Percentiles rank a stretch among this genome's conserved stretches.
Evolutionary conservation across 2,113 vertebrate genomes (phyloP).

Genomic region (Chlamydotis undulata): DNA sequence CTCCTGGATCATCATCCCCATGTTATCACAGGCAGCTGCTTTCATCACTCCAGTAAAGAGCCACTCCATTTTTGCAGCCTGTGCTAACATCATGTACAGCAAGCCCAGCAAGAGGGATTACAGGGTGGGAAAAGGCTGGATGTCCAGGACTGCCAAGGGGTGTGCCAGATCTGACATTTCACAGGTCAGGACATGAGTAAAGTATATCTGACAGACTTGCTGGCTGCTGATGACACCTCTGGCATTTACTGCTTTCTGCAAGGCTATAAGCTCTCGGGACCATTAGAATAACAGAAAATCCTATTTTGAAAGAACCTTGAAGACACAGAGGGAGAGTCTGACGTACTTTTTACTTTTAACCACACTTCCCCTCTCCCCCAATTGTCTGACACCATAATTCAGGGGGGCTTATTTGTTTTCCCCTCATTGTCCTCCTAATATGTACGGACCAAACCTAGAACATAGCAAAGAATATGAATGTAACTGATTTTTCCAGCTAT

Average conservation of each 20-base stretch:
- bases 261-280: background rate
- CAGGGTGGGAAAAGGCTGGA: background rate
- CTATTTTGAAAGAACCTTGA: background rate
- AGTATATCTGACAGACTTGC: background rate
- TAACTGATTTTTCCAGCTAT: background rate
- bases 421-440: background rate
- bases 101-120: background rate
- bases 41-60: background rate
- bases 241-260: conserved; percentile 3
- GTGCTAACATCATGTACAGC: background rate
- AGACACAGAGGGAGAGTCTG: background rate
- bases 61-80: background rate
- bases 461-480: background rate
- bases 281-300: background rate
- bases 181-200: background rate
- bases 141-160: background rate
- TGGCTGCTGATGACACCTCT: background rate
- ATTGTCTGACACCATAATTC: background rate
- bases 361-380: background rate
- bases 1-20: background rate
- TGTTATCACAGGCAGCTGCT: background rate
- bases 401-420: background rate
- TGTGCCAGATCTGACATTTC: background rate
- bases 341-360: background rate
- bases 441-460: background rate